phyloP scores from a whole-genome alignment of 2,888 invertebrate species.

The Hydriomena furcata region DNA sequence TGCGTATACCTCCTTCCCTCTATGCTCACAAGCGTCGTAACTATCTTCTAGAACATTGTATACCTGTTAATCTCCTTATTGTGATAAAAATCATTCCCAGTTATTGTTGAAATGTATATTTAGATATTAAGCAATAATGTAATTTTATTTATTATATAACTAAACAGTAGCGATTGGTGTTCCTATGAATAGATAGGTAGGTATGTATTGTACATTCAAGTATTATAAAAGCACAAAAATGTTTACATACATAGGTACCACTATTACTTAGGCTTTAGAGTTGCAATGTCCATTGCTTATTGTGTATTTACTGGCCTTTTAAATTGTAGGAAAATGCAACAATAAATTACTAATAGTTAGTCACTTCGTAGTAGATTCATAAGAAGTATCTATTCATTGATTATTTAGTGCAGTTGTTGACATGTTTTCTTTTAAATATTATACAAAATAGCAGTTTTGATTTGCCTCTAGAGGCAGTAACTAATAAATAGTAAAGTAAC shows the following conservation, averaged over 20 bases:
- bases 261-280: slow-evolving; percentile 9
- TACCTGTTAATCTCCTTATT: slow-evolving; percentile 11
- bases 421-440: background rate
- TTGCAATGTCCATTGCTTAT: slow-evolving; percentile 16
- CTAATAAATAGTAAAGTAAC: too few species aligned
- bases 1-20: slow-evolving; percentile 8
- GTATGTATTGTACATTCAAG: slow-evolving; percentile 26
- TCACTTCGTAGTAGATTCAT: slow-evolving; percentile 11
- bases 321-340: slow-evolving; percentile 18
- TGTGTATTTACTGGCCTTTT: slow-evolving; percentile 17
- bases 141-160: slow-evolving; percentile 14
- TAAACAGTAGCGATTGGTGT: slow-evolving; percentile 27
- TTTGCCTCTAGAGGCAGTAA: too few species aligned
- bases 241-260: slow-evolving; percentile 21
- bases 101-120: slow-evolving; percentile 43
- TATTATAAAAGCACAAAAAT: slow-evolving; percentile 34
- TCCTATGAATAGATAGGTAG: slow-evolving; percentile 4
- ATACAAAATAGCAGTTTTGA: background rate
- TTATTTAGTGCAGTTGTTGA: background rate
- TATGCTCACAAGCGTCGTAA: background rate
- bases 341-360: slow-evolving; percentile 18
- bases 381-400: background rate
- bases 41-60: background rate
- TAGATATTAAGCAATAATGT: slow-evolving; percentile 43
- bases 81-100: slow-evolving; percentile 27